These are phyloP conservation scores for Drosophila fulvimacula DNA, from an alignment of 2,888 invertebrate species.

Conservation along the genomic window DNA sequence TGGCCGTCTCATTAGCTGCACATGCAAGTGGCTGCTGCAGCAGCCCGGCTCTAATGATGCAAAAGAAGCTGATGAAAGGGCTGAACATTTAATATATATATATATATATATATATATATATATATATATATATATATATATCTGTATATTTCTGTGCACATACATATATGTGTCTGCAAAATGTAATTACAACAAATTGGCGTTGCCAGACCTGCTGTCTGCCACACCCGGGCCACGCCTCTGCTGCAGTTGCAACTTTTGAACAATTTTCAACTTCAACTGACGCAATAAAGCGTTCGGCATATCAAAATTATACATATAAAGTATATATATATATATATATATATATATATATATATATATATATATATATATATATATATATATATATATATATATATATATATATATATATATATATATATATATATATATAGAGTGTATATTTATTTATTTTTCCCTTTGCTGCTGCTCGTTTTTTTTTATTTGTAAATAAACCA, in stretches of 20 bases:
- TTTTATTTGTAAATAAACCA: constrained; percentile 62
- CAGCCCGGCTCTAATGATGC: constrained; percentile 66
- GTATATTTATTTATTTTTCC: constrained; percentile 21
- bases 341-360: background rate
- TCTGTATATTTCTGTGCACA: background rate
- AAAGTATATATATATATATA: background rate
- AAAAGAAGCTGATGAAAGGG: constrained; percentile 68
- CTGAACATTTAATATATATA: background rate
- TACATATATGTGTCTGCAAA: constrained; percentile 26
- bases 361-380: constrained; percentile 14
- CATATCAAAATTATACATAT: constrained; percentile 65
- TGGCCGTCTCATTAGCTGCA: constrained; percentile 52
- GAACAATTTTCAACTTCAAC: constrained; percentile 71
- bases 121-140: background rate
- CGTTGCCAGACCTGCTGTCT: constrained; percentile 15
- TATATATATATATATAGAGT: constrained; percentile 34
- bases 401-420: too few relatives aligned
- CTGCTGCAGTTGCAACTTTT: constrained; percentile 47
- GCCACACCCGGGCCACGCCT: background rate
- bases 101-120: background rate
- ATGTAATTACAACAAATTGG: constrained; percentile 74
- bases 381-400: background rate
- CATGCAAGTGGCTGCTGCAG: constrained; percentile 4
- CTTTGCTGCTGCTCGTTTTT: constrained; percentile 12
- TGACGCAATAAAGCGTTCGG: constrained; percentile 42